Conservation (phyloP, 2,797 vertebrate genomes). For the Rhinatrema bivittatum region DNA sequence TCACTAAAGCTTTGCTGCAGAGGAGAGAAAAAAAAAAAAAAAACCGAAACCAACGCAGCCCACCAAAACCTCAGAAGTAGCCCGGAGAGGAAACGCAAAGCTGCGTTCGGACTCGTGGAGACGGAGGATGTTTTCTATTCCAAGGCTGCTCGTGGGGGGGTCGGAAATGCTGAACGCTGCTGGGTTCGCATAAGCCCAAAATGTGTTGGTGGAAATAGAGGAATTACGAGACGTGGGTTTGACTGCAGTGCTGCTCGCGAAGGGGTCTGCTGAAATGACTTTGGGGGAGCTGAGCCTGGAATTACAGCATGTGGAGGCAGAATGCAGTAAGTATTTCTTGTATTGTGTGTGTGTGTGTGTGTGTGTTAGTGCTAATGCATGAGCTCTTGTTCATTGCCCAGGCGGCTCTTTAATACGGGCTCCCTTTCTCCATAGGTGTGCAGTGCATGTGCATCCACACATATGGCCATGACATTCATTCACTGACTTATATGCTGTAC, state of each 20-base stretch:
- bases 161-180: slow-evolving; percentile 12
- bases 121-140: slow-evolving; percentile 13
- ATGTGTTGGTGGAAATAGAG: slow-evolving; percentile 48
- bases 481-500: too few relatives aligned
- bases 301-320: slow-evolving; percentile 75
- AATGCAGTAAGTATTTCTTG: slow-evolving; percentile 80
- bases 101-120: slow-evolving; percentile 1
- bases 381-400: too few relatives aligned
- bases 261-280: slow-evolving; percentile 82
- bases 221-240: slow-evolving; percentile 52
- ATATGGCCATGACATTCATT: too few relatives aligned
- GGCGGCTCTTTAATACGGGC: too few relatives aligned
- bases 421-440: too few relatives aligned
- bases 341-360: too few relatives aligned
- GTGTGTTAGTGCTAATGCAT: too few relatives aligned
- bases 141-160: slow-evolving; percentile 31
- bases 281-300: slow-evolving; percentile 71
- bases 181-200: slow-evolving; percentile 35
- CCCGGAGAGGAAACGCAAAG: fast-evolving
- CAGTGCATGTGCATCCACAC: too few relatives aligned
- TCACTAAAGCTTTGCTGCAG: slow-evolving; percentile 52
- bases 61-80: neutral
- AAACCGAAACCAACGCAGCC: too few relatives aligned
- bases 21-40: neutral
- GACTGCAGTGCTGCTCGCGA: slow-evolving; percentile 48